These are phyloP conservation scores for Toxotes chatareus DNA, from an alignment of 2,113 vertebrate genomes.

Conservation along the genomic window DNA sequence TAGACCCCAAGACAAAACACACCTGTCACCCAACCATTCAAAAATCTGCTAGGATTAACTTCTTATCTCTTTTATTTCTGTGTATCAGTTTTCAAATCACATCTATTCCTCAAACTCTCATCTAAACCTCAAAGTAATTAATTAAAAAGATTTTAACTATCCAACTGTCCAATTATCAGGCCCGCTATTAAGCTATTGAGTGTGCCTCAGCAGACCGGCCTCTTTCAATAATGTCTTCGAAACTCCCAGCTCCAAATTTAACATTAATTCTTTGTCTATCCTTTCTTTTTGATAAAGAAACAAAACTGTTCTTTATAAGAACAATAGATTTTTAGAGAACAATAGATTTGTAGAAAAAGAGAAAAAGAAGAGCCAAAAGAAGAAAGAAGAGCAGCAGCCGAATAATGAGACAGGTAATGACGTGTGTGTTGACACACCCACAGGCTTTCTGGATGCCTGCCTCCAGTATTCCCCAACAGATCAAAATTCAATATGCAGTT, in stretches of 20 bases:
- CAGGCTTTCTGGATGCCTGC: conserved; percentile 42
- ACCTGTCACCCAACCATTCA: neutral
- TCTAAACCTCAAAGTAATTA: neutral
- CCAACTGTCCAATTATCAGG: neutral
- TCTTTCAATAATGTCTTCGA: neutral
- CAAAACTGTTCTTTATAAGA: neutral
- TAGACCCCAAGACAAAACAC: neutral
- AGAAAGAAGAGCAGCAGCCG: conserved; percentile 2
- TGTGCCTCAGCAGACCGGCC: neutral
- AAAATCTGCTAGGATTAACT: neutral
- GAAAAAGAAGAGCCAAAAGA: neutral
- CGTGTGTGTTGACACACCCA: conserved; percentile 47
- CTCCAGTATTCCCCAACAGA: conserved; percentile 37
- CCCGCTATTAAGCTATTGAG: neutral
- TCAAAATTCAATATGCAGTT: conserved; percentile 58
- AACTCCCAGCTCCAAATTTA: conserved; percentile 4
- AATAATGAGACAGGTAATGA: conserved; percentile 41
- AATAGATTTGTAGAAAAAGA: neutral
- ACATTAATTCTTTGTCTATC: neutral
- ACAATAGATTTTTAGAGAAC: neutral
- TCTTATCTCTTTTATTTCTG: neutral
- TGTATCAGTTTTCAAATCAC: neutral
- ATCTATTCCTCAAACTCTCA: neutral
- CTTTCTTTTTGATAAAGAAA: neutral
- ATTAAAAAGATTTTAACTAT: neutral